phyloP scores from a whole-genome alignment of 1,140 invertebrate species.

The Bombus huntii region DNA sequence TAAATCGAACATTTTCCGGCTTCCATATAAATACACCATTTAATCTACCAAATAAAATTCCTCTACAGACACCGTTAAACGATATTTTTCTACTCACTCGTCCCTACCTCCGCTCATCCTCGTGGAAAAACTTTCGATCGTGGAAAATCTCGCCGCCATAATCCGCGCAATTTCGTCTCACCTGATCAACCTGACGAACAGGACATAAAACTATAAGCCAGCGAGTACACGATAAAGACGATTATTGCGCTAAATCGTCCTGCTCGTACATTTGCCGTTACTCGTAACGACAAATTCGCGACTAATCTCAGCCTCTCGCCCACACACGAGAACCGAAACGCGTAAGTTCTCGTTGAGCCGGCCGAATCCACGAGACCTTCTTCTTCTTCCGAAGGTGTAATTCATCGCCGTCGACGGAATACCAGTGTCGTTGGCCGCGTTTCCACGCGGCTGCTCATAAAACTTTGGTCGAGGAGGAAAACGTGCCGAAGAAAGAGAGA shows the following conservation, averaged over 20 bases:
- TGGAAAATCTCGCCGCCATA: not conserved
- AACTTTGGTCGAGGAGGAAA: slow-evolving; percentile 2
- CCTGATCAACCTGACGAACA: not conserved
- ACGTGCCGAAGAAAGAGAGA: not conserved
- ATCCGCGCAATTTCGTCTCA: not conserved
- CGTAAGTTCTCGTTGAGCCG: not conserved
- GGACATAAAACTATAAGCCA: slow-evolving; percentile 2
- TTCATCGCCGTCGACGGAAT: slow-evolving; percentile 54
- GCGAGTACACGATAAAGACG: not conserved
- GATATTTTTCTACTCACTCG: too few species aligned
- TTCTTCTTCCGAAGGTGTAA: slow-evolving; percentile 58
- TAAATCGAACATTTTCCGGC: not conserved
- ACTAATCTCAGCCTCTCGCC: not conserved
- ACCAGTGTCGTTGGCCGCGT: slow-evolving; percentile 45
- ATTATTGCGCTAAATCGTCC: not conserved
- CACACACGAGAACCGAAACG: not conserved
- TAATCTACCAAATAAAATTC: not conserved
- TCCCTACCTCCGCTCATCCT: not conserved
- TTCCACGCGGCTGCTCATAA: not conserved
- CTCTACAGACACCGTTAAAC: too few species aligned
- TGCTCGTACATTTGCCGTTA: not conserved
- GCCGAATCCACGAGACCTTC: not conserved
- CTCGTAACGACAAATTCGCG: not conserved
- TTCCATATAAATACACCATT: not conserved
- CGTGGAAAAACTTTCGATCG: not conserved